Evolutionary conservation across 2,113 vertebrate species (phyloP), one percentile per base, ranked within the genome.

Genomic region (Mionectes macconnelli): DNA sequence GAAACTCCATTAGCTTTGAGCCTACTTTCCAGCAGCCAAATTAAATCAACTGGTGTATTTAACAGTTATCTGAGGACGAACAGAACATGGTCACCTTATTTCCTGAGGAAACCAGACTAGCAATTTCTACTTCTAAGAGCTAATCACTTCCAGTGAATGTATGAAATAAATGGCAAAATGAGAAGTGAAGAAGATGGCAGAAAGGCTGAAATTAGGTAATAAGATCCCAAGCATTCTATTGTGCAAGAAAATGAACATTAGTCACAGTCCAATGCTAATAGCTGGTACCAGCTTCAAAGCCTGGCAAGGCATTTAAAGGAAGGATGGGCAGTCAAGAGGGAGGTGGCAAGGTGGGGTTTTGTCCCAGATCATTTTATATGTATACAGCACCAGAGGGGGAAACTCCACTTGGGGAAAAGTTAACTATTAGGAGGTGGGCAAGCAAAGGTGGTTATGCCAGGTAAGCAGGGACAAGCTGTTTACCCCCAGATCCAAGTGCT

Each of bases 1-100:
- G 66, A 37, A 94, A 93, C 93, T 82, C 90, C 83, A 66, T 97
- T 87, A 76, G 49, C 75, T 85, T 82, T 64, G 53, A 94, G 62
- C 37, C 37, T 1, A 1, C 31, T 86, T 60, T 84, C 83, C 76
- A 53, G 77, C 83, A 93, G 50, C 50, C 88, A 90, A 92, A 88
- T 94, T 77, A 83, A 91, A 94, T 90, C 79, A 86, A 77, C 49
- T 2, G 0, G 27, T 63, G 6, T 80, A 39, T 77, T 93, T 75
- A 80, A 39, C 35, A 80, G 82, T 85, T 83, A 60, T 70, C 31
- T 64, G 40, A 93, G 63, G 75, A 60, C 1, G 1, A 62, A 72
- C 40, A 76, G 59, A 80, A 24, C 83, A 57, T 1, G 25, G 86
- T 47, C 30, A 2, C 53, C 45, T 70, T 60, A 66, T 94, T 94